Base-by-base conservation (phyloP, 1,140 invertebrate genomes). In the Brachionus paranguensis region DNA sequence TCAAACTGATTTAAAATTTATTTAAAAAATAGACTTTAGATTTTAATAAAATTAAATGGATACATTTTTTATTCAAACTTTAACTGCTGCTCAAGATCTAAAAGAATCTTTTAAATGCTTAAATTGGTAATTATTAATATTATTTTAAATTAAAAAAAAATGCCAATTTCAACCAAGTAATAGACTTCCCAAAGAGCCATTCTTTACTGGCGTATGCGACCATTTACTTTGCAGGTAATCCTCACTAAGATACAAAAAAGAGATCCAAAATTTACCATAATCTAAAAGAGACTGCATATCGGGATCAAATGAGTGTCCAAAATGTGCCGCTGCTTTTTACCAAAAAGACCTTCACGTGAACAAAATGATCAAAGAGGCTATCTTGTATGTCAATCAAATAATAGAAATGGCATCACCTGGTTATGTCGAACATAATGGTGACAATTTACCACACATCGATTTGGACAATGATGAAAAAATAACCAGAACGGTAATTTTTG, bases 291-390 rank as follows among this genome's bases (percentile, higher is more conserved):
- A 60, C 2, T 81, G 78, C 10, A 81, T 81, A 43, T 64, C 78
- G 2, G 33, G 24, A 17, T 60, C 78, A 12, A 81, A 81, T 64
- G 33, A 43, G 24, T 81, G 78, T 68, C 53, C 78, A 11, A 81
- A 64, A 12, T 81, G 78, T 47, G 12, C 11, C 5, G 78, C 64
- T 64, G 50, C 17, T 20, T 81, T 81, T 37, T 81, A 45, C n/a
- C 53, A 64, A 65, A 81, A 68, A 81, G 78, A 81, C 6, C n/a
- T 68, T 8, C 78, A 81, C n/a, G 12, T 81, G 33, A 81, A 81
- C 27, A 81, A 81, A 81, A 81, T 81, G 78, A 60, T 81, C 3
- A 81, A 81, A 81, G 78, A 81, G n/a, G 78, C 78, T 6, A 45
- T 81, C 14, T 43, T 64, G 8, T 64, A 68, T 14, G 41, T 81